Conservation (phyloP, 2,797 vertebrate species). For the Hemitrygon akajei region DNA sequence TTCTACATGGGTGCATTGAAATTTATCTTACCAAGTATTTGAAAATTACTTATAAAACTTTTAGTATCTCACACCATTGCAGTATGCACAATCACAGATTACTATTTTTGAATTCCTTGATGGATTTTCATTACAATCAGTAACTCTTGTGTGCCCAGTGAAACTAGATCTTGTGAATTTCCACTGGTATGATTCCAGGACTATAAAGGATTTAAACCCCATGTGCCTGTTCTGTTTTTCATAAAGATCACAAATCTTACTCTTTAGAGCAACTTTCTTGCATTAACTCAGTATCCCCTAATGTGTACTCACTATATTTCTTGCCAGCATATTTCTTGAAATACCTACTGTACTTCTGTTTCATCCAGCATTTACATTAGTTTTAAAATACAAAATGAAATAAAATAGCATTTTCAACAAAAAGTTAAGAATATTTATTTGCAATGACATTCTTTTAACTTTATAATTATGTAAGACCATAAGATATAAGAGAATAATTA, state of each 20-base stretch:
- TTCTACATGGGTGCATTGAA: neutral
- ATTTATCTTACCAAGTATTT: constrained; percentile 10
- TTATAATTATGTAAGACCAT: neutral
- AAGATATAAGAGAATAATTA: too few species aligned
- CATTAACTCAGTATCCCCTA: too few species aligned
- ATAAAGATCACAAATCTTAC: too few species aligned
- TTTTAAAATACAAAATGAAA: neutral
- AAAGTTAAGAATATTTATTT: neutral
- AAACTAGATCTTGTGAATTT: neutral
- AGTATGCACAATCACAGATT: neutral
- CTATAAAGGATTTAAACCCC: neutral
- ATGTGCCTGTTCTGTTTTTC: too few species aligned
- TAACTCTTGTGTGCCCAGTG: neutral
- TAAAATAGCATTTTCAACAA: neutral
- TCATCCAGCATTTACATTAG: neutral
- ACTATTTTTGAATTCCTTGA: neutral
- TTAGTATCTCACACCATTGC: neutral
- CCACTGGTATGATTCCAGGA: neutral
- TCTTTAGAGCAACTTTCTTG: too few species aligned
- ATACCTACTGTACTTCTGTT: neutral
- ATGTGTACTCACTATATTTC: neutral
- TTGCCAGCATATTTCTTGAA: too few species aligned
- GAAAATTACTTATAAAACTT: constrained; percentile 36
- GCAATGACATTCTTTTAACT: neutral
- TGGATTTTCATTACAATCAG: neutral